Percentiles rank a stretch among this genome's conserved stretches.
These are phyloP conservation scores for Poecilus cupreus DNA, from an alignment of 2,888 invertebrate genomes.

Conservation along the genomic window DNA sequence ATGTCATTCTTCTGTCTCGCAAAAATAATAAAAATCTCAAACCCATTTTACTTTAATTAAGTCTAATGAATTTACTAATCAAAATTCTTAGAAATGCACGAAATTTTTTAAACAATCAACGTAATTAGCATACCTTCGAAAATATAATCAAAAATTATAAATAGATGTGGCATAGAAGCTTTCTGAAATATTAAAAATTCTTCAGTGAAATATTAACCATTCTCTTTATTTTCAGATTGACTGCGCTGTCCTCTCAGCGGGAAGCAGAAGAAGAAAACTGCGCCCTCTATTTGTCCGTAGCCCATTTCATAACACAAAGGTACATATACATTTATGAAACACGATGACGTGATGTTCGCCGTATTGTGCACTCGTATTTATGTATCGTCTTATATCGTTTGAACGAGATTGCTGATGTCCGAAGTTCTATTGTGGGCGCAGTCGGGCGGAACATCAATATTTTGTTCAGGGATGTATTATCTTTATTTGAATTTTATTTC, in stretches of 20 bases:
- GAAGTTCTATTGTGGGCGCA: not conserved
- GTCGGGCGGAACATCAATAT: not conserved
- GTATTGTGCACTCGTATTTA: not conserved
- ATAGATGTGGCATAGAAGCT: too few species aligned
- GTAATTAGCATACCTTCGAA: too few species aligned
- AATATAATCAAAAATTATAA: too few species aligned
- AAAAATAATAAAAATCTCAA: not conserved
- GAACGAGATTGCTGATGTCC: not conserved
- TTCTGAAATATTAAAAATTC: not conserved
- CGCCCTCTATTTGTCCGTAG: too few species aligned
- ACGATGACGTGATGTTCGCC: not conserved
- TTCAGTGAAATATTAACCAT: not conserved
- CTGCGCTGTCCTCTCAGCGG: too few species aligned
- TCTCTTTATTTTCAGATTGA: constrained; percentile 3
- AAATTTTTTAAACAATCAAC: not conserved
- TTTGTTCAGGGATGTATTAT: not conserved
- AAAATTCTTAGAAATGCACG: not conserved
- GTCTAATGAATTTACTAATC: not conserved
- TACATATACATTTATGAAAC: not conserved
- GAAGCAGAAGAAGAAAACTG: too few species aligned
- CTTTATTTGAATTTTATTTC: constrained; percentile 3
- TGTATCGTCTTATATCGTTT: not conserved
- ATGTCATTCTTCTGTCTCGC: not conserved
- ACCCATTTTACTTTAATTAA: not conserved
- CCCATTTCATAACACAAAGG: too few species aligned